A percentile compares a stretch with the other conserved stretches of the same genome.
Conservation (phyloP, 2,113 vertebrate species). For the Cyrtonyx montezumae region DNA sequence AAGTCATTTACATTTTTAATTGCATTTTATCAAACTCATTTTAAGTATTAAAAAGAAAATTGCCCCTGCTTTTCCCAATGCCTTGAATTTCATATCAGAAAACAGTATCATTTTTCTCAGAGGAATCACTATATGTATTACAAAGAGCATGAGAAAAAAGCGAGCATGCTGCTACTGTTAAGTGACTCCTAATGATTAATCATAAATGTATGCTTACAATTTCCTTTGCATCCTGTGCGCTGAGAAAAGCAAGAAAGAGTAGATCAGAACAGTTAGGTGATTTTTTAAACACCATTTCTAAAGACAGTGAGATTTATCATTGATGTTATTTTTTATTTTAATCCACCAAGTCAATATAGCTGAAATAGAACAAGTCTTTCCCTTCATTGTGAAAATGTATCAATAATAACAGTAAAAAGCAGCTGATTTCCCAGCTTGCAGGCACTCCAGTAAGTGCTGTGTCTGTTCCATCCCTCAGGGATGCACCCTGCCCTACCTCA, state of each 20-base stretch:
- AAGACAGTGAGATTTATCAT: neutral
- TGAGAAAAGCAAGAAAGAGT: neutral
- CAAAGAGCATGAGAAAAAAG: neutral
- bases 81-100: neutral
- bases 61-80: neutral
- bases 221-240: slow-evolving; percentile 16
- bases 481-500: neutral
- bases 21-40: neutral
- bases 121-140: neutral
- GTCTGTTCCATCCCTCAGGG: neutral
- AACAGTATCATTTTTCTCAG: neutral
- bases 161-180: neutral
- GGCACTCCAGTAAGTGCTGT: neutral
- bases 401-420: neutral
- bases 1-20: neutral
- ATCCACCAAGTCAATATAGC: neutral
- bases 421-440: neutral
- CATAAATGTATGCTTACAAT: neutral
- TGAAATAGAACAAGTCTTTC: neutral
- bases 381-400: neutral
- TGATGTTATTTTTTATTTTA: neutral
- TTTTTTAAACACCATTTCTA: neutral
- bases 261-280: neutral
- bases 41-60: neutral
- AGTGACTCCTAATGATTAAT: neutral